These are phyloP conservation scores for Drosophila yooni DNA, from an alignment of 2,888 invertebrate genomes.

Conservation along the genomic window DNA sequence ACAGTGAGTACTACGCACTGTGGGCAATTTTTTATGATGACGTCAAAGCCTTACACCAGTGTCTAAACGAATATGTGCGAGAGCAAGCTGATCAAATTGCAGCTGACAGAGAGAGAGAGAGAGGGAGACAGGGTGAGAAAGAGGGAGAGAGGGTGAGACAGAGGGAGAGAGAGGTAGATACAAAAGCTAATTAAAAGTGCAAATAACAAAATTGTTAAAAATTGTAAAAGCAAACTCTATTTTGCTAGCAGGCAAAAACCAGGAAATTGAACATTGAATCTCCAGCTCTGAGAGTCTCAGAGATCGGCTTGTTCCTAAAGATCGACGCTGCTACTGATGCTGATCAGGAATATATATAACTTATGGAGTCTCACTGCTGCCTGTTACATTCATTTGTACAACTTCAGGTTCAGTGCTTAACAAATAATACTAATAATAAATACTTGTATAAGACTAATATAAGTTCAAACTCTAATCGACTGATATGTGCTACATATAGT, in stretches of 20 bases:
- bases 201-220: not conserved
- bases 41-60: not conserved
- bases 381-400: not conserved
- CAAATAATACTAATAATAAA: not conserved
- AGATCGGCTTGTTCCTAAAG: not conserved
- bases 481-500: too few relatives aligned
- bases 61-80: not conserved
- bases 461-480: not conserved
- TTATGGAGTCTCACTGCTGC: not conserved
- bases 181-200: not conserved
- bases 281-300: not conserved
- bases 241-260: not conserved
- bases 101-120: not conserved
- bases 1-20: conserved; percentile 10
- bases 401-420: not conserved
- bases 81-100: not conserved
- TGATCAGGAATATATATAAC: not conserved
- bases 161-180: not conserved
- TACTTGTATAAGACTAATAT: not conserved
- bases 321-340: not conserved
- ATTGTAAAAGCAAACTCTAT: not conserved
- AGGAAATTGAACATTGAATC: not conserved
- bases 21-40: conserved; percentile 12
- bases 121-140: accelerated
- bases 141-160: not conserved